Evolutionary conservation across 2,113 vertebrate genomes (phyloP).

Genomic region (Elgaria multicarinata): DNA sequence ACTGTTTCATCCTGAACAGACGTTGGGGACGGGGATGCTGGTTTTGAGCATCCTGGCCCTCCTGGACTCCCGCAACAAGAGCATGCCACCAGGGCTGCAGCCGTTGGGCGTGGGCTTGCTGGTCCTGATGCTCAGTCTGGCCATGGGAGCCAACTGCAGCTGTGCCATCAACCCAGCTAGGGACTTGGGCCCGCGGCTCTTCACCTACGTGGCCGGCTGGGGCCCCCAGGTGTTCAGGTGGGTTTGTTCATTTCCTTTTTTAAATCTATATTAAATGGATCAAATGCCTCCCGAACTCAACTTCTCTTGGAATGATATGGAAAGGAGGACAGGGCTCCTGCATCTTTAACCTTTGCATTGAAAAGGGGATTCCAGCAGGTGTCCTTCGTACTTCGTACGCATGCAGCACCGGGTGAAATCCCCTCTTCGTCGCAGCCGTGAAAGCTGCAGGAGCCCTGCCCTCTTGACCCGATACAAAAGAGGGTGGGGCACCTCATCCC

Average conservation of each 20-base stretch:
- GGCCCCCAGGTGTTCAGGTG: conserved; percentile 84
- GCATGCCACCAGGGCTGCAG: conserved; percentile 77
- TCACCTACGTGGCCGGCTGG: conserved; percentile 88
- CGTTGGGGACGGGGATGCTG: conserved; percentile 81
- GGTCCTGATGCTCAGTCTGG: conserved; percentile 78
- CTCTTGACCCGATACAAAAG: no score
- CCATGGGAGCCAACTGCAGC: conserved; percentile 84
- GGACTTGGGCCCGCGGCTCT: conserved; percentile 87
- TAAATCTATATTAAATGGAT: no score
- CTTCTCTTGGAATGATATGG: no score
- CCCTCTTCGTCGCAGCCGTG: no score
- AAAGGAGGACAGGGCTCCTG: no score
- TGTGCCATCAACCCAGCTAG: conserved; percentile 88
- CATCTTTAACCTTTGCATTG: no score
- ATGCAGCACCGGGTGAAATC: no score
- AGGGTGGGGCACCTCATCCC: no score
- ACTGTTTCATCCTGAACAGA: conserved; percentile 56
- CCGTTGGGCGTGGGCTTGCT: conserved; percentile 77
- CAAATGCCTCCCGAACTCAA: no score
- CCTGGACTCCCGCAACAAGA: conserved; percentile 78
- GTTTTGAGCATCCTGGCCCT: conserved; percentile 79
- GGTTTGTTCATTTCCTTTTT: background rate
- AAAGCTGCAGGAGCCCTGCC: no score
- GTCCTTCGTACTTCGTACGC: no score
- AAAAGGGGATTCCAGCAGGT: no score